Evolutionary conservation across 2,113 vertebrate genomes (phyloP).

Genomic region (mouse (Mus musculus)): DNA sequence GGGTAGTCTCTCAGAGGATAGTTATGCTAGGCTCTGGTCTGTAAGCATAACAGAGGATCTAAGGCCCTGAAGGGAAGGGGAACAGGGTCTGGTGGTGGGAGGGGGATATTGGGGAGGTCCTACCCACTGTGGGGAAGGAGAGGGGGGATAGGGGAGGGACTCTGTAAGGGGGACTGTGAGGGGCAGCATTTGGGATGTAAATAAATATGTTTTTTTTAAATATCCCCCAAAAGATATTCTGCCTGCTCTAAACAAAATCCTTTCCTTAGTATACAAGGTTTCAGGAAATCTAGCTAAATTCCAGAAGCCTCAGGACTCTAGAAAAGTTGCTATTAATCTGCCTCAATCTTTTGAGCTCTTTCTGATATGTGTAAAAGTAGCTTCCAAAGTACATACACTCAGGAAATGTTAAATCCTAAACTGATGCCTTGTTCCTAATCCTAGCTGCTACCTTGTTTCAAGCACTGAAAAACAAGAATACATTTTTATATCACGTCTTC

Average conservation of each 20-base stretch:
- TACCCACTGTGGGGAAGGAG: too few species aligned
- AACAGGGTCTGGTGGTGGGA: too few species aligned
- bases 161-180: too few species aligned
- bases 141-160: too few species aligned
- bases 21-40: too few species aligned
- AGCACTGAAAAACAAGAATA: not conserved
- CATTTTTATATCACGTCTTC: not conserved
- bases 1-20: too few species aligned
- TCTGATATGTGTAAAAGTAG: not conserved
- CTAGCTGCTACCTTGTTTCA: not conserved
- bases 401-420: not conserved
- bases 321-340: conserved; percentile 9
- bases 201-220: too few species aligned
- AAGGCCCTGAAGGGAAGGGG: too few species aligned
- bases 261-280: not conserved
- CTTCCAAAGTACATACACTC: not conserved
- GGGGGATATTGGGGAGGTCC: too few species aligned
- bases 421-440: not conserved
- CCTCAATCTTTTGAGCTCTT: not conserved
- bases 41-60: too few species aligned
- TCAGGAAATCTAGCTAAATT: conserved; percentile 41
- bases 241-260: not conserved
- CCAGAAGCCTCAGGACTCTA: not conserved
- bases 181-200: too few species aligned
- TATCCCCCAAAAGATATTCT: not conserved